Conservation (phyloP, 2,888 invertebrate species). For the Acanthosoma haemorrhoidale region DNA sequence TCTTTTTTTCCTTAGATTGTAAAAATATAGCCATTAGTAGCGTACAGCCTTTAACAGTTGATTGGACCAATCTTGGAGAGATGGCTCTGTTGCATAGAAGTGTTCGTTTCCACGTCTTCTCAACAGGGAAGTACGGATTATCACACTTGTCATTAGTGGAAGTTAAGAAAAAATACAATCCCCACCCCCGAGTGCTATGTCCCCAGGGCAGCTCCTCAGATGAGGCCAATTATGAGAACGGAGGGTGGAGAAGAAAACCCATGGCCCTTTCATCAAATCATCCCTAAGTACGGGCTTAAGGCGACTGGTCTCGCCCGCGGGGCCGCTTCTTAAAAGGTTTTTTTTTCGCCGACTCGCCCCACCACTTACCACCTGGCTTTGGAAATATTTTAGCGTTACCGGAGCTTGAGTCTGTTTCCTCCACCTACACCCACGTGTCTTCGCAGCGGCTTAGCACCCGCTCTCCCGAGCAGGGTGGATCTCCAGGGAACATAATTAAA, state of each 20-base stretch:
- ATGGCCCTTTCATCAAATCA: slow-evolving; percentile 26
- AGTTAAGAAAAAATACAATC: not conserved
- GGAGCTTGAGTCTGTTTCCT: not conserved
- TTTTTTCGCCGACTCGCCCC: slow-evolving; percentile 5
- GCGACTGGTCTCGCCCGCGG: not conserved
- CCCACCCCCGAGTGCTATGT: not conserved
- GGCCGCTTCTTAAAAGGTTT: slow-evolving; percentile 21
- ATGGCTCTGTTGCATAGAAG: too few relatives aligned
- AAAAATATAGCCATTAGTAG: too few relatives aligned
- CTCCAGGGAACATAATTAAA: not conserved
- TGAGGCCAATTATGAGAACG: slow-evolving; percentile 19
- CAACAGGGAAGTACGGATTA: too few relatives aligned
- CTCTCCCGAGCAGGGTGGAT: not conserved
- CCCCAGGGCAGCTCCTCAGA: slow-evolving; percentile 11
- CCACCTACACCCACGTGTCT: not conserved
- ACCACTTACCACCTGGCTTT: slow-evolving; percentile 25
- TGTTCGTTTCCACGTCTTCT: too few relatives aligned
- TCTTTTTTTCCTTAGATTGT: too few relatives aligned
- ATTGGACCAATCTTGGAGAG: too few relatives aligned
- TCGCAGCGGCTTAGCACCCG: not conserved
- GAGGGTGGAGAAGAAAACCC: slow-evolving; percentile 17
- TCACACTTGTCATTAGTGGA: too few relatives aligned
- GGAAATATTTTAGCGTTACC: slow-evolving; percentile 6
- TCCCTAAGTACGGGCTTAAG: slow-evolving; percentile 28
- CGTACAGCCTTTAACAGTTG: too few relatives aligned